Base-by-base conservation (phyloP, 2,797 vertebrate species). In the Threskiornis aethiopicus region DNA sequence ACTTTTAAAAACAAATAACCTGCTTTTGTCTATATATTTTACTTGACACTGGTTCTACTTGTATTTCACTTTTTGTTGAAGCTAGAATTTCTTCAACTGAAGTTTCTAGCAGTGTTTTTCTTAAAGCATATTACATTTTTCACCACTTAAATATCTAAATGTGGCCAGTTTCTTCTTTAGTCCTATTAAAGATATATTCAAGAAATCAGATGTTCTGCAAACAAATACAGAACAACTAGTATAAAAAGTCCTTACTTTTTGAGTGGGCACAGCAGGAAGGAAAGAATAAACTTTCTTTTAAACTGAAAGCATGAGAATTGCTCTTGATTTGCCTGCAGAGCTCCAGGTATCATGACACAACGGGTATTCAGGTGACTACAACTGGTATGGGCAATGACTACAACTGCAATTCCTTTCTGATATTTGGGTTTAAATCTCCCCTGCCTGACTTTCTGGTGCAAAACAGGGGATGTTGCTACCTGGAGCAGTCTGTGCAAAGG, bases 331-430 rank as follows among this genome's bases (percentile, higher is more conserved):
- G n/a, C 55, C 51, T 52, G 35, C 24, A 62, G 24, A 82, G 29
- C 19, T 69, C 35, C 61, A 67, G 6, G 11, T 54, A 66, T 47
- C 37, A 26, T 8, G 42, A 85, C 25, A 44, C 9, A 93, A 41
- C 0, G 0, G 13, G 24, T 44, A 39, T 6, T 64, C 26, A 16
- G 28, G 28, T 71, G 47, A 73, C 20, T n/a, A n/a, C n/a, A n/a
- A n/a, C n/a, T n/a, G n/a, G n/a, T n/a, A n/a, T n/a, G n/a, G n/a
- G n/a, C n/a, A n/a, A 87, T 52, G 29, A 67, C 65, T 76, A 91
- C 82, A 41, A 58, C 35, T 71, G 64, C 41, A 61, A 52, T 26
- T 44, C 9, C 6, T 52, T 72, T 79, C 52, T 67, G 42, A 28
- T 55, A 52, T 25, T 41, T 64, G 39, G 26, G 5, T 14, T 85